Evolutionary conservation across 2,797 vertebrate genomes (phyloP).

Genomic region (Luscinia megarhynchos): DNA sequence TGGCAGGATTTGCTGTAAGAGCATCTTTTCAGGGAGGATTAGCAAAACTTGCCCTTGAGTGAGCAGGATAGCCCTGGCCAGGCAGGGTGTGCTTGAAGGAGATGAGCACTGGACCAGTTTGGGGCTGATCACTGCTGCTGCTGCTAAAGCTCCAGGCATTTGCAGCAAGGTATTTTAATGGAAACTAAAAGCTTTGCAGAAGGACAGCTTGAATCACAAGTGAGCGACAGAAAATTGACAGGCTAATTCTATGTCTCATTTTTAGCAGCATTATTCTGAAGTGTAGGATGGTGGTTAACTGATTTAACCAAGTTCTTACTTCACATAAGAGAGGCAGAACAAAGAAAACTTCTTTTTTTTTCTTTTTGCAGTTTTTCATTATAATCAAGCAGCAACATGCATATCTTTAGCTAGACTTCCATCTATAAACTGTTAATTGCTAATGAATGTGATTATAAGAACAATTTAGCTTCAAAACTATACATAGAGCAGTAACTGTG

Average conservation of each 20-base stretch:
- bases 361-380: background rate
- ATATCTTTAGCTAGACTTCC: background rate
- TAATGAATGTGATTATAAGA: background rate
- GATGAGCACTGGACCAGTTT: background rate
- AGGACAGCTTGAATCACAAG: conserved; percentile 27
- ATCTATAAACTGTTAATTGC: conserved; percentile 9
- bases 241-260: conserved; percentile 66
- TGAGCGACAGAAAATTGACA: conserved; percentile 56
- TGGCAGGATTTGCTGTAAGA: background rate
- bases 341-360: background rate
- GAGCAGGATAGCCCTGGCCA: background rate
- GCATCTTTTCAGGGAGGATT: background rate
- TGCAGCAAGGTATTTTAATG: conserved; percentile 2
- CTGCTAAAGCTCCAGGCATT: background rate
- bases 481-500: background rate
- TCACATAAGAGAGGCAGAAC: conserved; percentile 33
- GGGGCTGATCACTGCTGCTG: background rate
- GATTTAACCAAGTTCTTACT: conserved; percentile 43
- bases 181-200: conserved; percentile 44
- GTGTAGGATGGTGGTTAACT: conserved; percentile 60
- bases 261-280: conserved; percentile 68
- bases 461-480: background rate
- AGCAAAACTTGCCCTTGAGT: background rate
- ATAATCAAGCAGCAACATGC: background rate
- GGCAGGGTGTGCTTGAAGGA: background rate